A percentile compares a stretch with the other conserved stretches of the same genome.
Conservation (phyloP, 1,140 invertebrate species). For the Lamellibrachia luymesi region DNA sequence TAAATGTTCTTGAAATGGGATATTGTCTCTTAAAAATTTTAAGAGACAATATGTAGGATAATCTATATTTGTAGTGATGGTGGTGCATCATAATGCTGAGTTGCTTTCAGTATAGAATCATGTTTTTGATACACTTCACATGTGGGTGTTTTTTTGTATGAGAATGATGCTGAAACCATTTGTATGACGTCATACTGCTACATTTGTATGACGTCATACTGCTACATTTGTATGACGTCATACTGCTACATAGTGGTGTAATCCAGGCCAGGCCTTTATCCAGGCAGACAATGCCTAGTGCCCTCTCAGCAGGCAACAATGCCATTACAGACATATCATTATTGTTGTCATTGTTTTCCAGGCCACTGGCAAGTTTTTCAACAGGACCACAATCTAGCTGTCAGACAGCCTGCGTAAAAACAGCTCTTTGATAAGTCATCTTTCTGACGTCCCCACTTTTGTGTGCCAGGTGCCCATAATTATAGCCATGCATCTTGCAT, state of each 20-base stretch:
- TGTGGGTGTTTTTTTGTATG: background rate
- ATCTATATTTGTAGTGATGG: too few species aligned
- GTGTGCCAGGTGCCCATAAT: background rate
- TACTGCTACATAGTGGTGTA: background rate
- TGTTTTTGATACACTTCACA: too few species aligned
- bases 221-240: background rate
- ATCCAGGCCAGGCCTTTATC: background rate
- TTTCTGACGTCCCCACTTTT: background rate
- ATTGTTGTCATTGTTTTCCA: background rate
- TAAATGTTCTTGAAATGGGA: too few species aligned
- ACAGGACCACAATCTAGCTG: background rate
- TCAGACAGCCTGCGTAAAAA: background rate
- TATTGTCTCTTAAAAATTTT: too few species aligned
- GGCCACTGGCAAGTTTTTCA: background rate
- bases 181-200: background rate
- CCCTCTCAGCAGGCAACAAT: too few species aligned
- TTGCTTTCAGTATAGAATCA: too few species aligned
- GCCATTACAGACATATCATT: too few species aligned
- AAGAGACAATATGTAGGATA: too few species aligned
- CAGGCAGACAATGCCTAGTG: too few species aligned
- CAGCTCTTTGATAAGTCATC: background rate
- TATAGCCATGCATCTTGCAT: background rate
- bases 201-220: background rate
- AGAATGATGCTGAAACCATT: background rate
- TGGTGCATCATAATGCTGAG: too few species aligned